These are phyloP conservation scores for Holacanthella duospinosa DNA, from an alignment of 2,888 invertebrate genomes.

Conservation along the genomic window DNA sequence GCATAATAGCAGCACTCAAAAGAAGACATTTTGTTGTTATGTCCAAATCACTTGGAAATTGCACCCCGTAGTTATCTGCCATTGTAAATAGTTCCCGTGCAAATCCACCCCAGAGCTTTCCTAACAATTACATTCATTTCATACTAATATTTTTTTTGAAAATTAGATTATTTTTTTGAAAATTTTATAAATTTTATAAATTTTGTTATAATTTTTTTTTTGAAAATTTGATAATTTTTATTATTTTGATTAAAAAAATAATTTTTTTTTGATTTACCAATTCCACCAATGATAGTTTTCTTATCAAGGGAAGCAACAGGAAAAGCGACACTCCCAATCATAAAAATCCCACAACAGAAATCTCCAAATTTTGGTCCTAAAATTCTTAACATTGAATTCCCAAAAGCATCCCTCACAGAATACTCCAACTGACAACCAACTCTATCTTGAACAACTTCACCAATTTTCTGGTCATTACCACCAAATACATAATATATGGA, in stretches of 20 bases:
- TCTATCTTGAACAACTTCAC: constrained; percentile 14
- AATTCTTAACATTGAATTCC: constrained; percentile 39
- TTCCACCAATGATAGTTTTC: constrained; percentile 10
- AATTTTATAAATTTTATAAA: too few species aligned
- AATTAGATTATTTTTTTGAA: not conserved
- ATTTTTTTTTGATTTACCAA: not conserved
- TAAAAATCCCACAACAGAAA: constrained; percentile 42
- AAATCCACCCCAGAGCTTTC: constrained; percentile 16
- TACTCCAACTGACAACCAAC: constrained; percentile 33
- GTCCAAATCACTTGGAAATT: constrained; percentile 12
- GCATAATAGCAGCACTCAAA: constrained; percentile 10
- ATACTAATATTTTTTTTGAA: not conserved
- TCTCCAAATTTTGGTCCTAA: constrained; percentile 42
- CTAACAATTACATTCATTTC: not conserved
- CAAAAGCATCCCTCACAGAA: constrained; percentile 38
- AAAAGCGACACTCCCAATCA: constrained; percentile 40
- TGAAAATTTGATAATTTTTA: not conserved
- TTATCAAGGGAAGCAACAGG: constrained; percentile 22
- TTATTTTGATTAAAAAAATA: not conserved
- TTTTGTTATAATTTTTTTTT: too few species aligned
- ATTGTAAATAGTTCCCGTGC: constrained; percentile 11
- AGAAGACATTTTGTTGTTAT: constrained; percentile 11
- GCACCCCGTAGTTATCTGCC: constrained; percentile 14
- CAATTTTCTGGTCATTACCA: constrained; percentile 10
- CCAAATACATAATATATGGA: not conserved